phyloP scores from a whole-genome alignment of 2,888 invertebrate genomes.

The Protodeltote pygarga region DNA sequence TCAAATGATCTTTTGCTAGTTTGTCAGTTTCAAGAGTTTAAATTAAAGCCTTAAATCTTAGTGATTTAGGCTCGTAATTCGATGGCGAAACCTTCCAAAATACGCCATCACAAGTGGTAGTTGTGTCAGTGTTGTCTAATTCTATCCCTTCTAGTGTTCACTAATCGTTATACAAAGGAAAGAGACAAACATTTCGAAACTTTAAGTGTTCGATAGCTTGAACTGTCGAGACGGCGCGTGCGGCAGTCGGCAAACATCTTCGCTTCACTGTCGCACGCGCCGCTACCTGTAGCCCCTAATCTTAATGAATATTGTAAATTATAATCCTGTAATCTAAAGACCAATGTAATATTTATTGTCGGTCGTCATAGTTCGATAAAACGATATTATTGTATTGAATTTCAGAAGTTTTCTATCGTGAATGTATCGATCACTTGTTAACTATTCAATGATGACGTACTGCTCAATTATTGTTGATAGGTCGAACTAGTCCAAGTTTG shows the following conservation, averaged over 20 bases:
- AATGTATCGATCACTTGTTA: constrained; percentile 37
- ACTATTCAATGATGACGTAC: constrained; percentile 8
- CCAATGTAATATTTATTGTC: constrained; percentile 51
- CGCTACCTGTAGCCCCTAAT: constrained; percentile 21
- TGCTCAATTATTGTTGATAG: background rate
- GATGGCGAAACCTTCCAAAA: constrained; percentile 15
- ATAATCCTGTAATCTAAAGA: constrained; percentile 50
- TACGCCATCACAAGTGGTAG: constrained; percentile 26
- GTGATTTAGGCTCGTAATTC: background rate
- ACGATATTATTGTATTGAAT: constrained; percentile 30
- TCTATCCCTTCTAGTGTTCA: constrained; percentile 49
- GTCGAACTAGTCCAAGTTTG: background rate
- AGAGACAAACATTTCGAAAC: constrained; percentile 30
- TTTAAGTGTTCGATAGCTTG: constrained; percentile 44
- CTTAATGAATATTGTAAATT: constrained; percentile 39
- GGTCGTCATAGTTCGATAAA: constrained; percentile 41
- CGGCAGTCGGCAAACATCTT: background rate
- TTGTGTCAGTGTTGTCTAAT: constrained; percentile 30
- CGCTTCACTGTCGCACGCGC: constrained; percentile 6
- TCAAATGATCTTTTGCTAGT: constrained; percentile 27
- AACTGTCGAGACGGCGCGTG: constrained; percentile 20
- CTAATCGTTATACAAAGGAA: constrained; percentile 39
- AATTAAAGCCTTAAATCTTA: background rate
- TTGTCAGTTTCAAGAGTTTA: constrained; percentile 17
- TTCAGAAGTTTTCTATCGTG: constrained; percentile 38